phyloP scores from a whole-genome alignment of 2,888 invertebrate species.

The Nesidiocoris tenuis region DNA sequence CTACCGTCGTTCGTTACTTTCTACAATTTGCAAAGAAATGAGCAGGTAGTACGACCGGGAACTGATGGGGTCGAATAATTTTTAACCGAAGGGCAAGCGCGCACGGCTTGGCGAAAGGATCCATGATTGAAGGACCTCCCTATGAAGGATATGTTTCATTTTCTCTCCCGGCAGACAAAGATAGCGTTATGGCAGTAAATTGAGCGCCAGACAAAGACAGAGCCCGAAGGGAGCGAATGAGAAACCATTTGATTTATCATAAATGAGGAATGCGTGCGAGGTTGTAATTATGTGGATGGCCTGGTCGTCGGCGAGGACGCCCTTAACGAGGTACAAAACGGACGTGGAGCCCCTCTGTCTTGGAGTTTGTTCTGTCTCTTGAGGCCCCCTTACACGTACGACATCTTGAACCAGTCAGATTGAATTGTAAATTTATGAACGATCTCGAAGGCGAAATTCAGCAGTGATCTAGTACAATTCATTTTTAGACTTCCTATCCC shows the following conservation, averaged over 20 bases:
- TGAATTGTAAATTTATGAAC: no score
- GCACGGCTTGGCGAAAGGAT: neutral
- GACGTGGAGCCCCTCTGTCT: constrained; percentile 1
- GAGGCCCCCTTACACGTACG: no score
- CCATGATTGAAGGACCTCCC: constrained; percentile 13
- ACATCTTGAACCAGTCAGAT: no score
- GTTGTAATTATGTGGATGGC: constrained; percentile 38
- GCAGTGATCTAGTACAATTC: no score
- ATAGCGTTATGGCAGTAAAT: neutral
- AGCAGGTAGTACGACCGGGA: neutral
- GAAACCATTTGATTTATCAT: constrained; percentile 37
- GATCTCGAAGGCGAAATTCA: no score
- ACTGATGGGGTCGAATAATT: neutral
- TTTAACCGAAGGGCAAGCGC: neutral
- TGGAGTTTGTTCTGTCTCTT: neutral
- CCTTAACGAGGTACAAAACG: constrained; percentile 37
- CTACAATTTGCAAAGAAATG: neutral
- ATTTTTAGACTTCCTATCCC: no score
- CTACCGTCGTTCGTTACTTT: neutral
- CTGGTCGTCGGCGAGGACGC: constrained; percentile 8
- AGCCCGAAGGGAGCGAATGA: neutral
- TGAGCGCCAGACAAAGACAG: neutral
- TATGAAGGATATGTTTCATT: constrained; percentile 35
- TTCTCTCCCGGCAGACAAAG: neutral
- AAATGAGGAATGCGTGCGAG: constrained; percentile 43